phyloP scores from a whole-genome alignment of 2,888 invertebrate species.

The Argynnis bischoffii region DNA sequence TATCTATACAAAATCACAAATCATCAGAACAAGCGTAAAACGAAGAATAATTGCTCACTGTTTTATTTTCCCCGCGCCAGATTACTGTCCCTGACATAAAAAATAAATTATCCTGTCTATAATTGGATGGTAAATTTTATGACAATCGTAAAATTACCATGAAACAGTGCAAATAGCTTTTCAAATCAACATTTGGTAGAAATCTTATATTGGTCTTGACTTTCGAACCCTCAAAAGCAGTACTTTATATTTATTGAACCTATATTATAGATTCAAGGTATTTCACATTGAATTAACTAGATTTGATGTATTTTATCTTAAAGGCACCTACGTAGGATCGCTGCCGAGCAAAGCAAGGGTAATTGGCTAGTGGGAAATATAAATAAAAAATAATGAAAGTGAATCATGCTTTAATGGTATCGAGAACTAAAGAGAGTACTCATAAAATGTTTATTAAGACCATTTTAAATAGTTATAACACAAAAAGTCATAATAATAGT shows the following conservation, averaged over 20 bases:
- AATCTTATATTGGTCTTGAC: conserved; percentile 35
- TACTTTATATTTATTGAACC: background rate
- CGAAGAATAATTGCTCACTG: conserved; percentile 46
- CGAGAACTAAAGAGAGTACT: too few relatives aligned
- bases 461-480: conserved; percentile 17
- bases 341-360: too few relatives aligned
- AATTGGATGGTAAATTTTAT: conserved; percentile 70
- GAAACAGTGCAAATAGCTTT: conserved; percentile 59
- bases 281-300: too few relatives aligned
- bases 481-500: conserved; percentile 40
- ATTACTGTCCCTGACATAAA: conserved; percentile 59
- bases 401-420: too few relatives aligned
- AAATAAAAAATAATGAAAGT: too few relatives aligned
- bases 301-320: too few relatives aligned
- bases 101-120: conserved; percentile 62
- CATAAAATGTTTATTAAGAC: too few relatives aligned
- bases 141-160: conserved; percentile 64
- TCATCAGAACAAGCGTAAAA: conserved; percentile 44
- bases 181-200: conserved; percentile 54
- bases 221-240: background rate
- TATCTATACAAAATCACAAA: conserved; percentile 35
- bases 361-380: too few relatives aligned
- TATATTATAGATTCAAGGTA: too few relatives aligned
- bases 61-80: conserved; percentile 50
- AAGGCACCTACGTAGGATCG: too few relatives aligned